Evolutionary conservation across 2,888 invertebrate genomes (phyloP).

Genomic region (Didymodactylos carnosus): DNA sequence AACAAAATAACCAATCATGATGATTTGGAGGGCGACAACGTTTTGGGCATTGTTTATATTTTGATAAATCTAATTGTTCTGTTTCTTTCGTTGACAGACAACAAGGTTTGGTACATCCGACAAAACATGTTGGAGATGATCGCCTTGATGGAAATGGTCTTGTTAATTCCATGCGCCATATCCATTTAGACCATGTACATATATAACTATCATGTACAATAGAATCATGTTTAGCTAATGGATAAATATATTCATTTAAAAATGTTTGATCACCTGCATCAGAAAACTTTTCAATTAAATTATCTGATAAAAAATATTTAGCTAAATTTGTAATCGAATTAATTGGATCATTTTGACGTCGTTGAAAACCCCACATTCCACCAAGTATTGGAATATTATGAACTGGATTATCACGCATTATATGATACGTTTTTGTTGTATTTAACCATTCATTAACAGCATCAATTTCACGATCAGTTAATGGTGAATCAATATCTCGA

Average conservation of each 20-base stretch:
- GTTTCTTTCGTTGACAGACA: not conserved
- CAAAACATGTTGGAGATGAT: not conserved
- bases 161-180: not conserved
- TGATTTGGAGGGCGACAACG: conserved; percentile 3
- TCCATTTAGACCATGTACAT: not conserved
- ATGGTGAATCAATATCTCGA: conserved; percentile 2
- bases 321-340: not conserved
- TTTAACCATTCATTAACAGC: conserved; percentile 9
- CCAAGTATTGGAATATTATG: not conserved
- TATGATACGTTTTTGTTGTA: not conserved
- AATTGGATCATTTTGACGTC: no score
- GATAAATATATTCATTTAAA: not conserved
- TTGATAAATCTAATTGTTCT: not conserved
- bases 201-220: conserved; percentile 4
- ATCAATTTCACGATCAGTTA: conserved; percentile 1
- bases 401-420: conserved; percentile 5
- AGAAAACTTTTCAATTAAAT: not conserved
- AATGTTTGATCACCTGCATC: conserved; percentile 1
- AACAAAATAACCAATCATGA: conserved; percentile 11
- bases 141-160: not conserved
- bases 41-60: not conserved
- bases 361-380: conserved; percentile 4
- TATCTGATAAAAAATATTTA: not conserved
- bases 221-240: not conserved
- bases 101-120: conserved; percentile 4